phyloP scores from a whole-genome alignment of 2,113 vertebrate genomes.

The Indicator indicator region DNA sequence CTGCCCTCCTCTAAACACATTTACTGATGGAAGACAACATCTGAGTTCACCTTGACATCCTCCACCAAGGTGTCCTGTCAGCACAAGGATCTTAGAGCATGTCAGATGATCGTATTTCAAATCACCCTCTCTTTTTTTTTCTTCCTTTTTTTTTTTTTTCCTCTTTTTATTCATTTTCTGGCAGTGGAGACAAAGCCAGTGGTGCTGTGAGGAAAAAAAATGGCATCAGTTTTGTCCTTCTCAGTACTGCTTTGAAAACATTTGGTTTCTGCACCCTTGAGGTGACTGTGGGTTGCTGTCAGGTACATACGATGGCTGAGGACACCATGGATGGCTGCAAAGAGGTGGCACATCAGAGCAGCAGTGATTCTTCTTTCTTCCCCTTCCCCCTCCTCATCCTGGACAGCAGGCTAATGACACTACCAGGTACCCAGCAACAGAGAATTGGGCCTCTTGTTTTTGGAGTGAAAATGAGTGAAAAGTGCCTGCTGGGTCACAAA shows the following conservation, averaged over 20 bases:
- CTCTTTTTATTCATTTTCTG: too few relatives aligned
- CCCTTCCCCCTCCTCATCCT: not conserved
- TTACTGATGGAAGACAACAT: not conserved
- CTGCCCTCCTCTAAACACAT: not conserved
- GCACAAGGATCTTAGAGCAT: not conserved
- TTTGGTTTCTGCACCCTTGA: constrained; percentile 16
- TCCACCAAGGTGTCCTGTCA: not conserved
- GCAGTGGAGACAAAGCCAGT: not conserved
- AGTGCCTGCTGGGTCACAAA: constrained; percentile 56
- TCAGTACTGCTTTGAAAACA: not conserved
- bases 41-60: not conserved
- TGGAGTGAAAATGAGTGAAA: constrained; percentile 38
- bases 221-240: not conserved
- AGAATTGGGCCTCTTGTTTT: constrained; percentile 37
- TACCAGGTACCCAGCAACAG: not conserved
- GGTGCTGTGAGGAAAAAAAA: not conserved
- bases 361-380: not conserved
- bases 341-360: constrained; percentile 4
- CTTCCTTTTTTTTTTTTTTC: not conserved
- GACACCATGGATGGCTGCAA: not conserved
- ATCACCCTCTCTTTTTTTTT: not conserved
- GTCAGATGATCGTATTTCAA: not conserved
- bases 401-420: not conserved
- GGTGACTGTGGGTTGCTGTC: not conserved
- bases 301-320: not conserved